Base-by-base conservation (phyloP, 2,888 invertebrate genomes). In the Epinotia brunnichana region DNA sequence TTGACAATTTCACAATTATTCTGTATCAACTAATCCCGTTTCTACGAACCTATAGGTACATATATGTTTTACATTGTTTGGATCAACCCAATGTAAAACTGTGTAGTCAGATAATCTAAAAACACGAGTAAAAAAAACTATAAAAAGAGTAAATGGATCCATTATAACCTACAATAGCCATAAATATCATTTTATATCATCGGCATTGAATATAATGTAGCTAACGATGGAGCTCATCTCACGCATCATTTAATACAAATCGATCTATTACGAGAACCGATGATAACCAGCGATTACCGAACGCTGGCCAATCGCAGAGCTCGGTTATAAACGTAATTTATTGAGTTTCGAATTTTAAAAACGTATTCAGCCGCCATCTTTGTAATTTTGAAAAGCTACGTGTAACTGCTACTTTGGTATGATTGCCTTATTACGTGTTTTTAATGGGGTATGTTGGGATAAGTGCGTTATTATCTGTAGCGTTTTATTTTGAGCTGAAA, bases 231-330 rank as follows among this genome's bases (percentile, higher is more conserved):
- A 87, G 87, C 89, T 90, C 90, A 91, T 91, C 90, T 85, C 88
- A 91, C 83, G 90, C 88, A 81, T 82, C 89, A 90, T 92, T 91
- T 90, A 91, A 92, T 89, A 87, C 90, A 90, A 91, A 92, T 91
- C 90, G 90, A 89, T 90, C 88, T 88, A 90, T 90, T 89, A 90
- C 86, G 81, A 84, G 83, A 84, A 87, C 85, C 84, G 35, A 29
- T 35, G 29, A 62, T 72, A 61, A 81, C 78, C 80, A 82, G 83
- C 81, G 81, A 89, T 91, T 90, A 90, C 87, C 76, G 77, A 80
- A 74, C 81, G 80, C 74, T 77, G 79, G 77, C 90, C 90, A 90
- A 91, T 90, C 86, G 82, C 75, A 83, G 81, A 77, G 79, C 81
- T 77, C 81, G 86, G 79, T 87, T 87, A 87, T 83, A 83, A 83